These are phyloP conservation scores for Cephus nigrinus DNA, from an alignment of 2,888 invertebrate genomes.

Conservation along the genomic window DNA sequence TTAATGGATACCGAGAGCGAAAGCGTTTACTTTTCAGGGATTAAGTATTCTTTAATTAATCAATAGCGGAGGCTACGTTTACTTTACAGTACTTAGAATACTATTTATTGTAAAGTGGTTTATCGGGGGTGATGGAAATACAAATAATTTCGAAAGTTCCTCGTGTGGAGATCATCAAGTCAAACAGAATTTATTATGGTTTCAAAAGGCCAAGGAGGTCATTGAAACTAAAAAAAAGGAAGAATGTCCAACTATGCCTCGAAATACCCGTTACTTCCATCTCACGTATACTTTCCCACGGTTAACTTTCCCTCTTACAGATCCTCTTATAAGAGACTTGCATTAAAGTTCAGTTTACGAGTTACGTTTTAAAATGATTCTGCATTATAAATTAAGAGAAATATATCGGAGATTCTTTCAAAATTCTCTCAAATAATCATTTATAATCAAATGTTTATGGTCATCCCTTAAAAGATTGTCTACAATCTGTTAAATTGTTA, in stretches of 20 bases:
- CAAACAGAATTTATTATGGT: background rate
- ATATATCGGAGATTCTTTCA: background rate
- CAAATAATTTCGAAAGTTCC: background rate
- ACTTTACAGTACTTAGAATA: background rate
- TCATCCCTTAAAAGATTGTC: too few species aligned
- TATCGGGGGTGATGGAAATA: background rate
- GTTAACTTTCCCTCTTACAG: slow-evolving; percentile 36
- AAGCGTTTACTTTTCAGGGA: background rate
- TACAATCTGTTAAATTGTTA: background rate
- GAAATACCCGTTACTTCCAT: slow-evolving; percentile 38
- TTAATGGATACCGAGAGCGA: background rate
- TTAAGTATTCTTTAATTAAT: background rate
- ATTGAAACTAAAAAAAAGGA: slow-evolving; percentile 12
- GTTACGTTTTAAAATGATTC: background rate
- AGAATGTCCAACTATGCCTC: slow-evolving; percentile 26
- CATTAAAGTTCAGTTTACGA: background rate
- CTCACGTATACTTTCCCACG: slow-evolving; percentile 24
- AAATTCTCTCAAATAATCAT: background rate
- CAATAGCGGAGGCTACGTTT: background rate
- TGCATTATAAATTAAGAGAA: background rate
- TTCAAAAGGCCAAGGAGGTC: background rate
- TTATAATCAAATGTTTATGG: background rate
- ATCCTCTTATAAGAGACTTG: background rate
- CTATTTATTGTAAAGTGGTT: background rate
- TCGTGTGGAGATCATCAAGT: background rate